Conservation (phyloP, 2,888 invertebrate species). For the Galeopsomyia nigrocyanea region DNA sequence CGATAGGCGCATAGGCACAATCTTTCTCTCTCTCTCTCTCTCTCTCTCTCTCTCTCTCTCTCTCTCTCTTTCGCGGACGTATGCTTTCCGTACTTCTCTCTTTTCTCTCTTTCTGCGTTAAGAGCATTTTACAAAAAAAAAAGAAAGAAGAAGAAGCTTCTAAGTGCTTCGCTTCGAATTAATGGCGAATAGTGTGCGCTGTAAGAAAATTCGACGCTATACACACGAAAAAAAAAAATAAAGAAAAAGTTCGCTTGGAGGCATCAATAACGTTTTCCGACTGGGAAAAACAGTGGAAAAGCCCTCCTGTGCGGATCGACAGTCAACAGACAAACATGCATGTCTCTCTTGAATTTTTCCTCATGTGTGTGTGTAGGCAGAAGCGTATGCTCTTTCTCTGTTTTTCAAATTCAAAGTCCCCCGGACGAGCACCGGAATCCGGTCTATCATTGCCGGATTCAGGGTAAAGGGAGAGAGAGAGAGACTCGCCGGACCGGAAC, state of each 20-base stretch:
- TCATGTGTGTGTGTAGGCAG: background rate
- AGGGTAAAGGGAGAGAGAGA: slow-evolving; percentile 7
- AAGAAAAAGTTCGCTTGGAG: slow-evolving; percentile 13
- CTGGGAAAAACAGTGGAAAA: slow-evolving; percentile 28
- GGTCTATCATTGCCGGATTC: slow-evolving; percentile 21
- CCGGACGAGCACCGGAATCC: slow-evolving; percentile 18
- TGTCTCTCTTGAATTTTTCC: slow-evolving; percentile 6
- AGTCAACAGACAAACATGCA: slow-evolving; percentile 40
- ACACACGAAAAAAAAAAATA: slow-evolving; percentile 38
- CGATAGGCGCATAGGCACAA: slow-evolving; percentile 64
- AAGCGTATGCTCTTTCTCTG: slow-evolving; percentile 13
- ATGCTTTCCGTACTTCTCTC: slow-evolving; percentile 11
- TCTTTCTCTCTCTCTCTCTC: slow-evolving; percentile 42
- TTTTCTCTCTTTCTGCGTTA: background rate
- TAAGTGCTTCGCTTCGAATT: too few relatives aligned
- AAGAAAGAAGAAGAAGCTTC: background rate
- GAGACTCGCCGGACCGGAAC: slow-evolving; percentile 4
- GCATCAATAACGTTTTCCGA: slow-evolving; percentile 60
- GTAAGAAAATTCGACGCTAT: slow-evolving; percentile 2
- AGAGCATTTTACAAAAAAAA: slow-evolving; percentile 41
- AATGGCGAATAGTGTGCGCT: too few relatives aligned
- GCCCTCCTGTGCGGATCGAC: slow-evolving; percentile 29
- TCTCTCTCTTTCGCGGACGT: slow-evolving; percentile 13
- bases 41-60: slow-evolving; percentile 3
- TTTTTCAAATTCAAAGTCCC: slow-evolving; percentile 38